phyloP scores from a whole-genome alignment of 2,797 vertebrate genomes.

The Glyptemys insculpta region DNA sequence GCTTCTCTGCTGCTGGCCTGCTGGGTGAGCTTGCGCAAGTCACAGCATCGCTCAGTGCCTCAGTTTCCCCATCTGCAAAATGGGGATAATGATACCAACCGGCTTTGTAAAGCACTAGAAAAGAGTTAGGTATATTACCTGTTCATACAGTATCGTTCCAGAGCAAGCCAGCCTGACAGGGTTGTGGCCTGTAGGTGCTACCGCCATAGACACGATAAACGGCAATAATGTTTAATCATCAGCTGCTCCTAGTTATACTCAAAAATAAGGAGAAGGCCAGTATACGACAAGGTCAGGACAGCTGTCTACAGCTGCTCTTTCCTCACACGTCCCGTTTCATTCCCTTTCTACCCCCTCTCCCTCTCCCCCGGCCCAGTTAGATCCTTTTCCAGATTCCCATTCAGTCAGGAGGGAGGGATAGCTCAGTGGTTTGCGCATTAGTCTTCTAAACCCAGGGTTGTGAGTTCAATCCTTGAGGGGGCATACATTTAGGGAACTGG shows the following conservation, averaged over 20 bases:
- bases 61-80: constrained; percentile 10
- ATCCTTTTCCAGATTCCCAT: background rate
- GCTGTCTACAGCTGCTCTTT: background rate
- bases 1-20: background rate
- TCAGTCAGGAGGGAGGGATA: background rate
- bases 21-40: background rate
- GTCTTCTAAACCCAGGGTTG: no score
- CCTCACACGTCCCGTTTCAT: background rate
- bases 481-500: no score
- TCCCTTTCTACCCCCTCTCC: background rate
- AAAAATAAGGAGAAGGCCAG: background rate
- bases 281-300: background rate
- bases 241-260: background rate
- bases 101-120: background rate
- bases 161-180: background rate
- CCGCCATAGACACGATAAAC: background rate
- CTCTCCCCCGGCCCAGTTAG: no score
- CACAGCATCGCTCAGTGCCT: background rate
- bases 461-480: no score
- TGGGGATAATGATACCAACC: fast-evolving
- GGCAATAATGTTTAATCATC: background rate
- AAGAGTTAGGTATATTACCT: background rate
- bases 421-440: no score
- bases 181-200: background rate
- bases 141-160: background rate